Percentiles rank a stretch among this genome's conserved stretches.
These are phyloP conservation scores for Limnothrissa miodon DNA, from an alignment of 2,113 vertebrate species.

Conservation along the genomic window DNA sequence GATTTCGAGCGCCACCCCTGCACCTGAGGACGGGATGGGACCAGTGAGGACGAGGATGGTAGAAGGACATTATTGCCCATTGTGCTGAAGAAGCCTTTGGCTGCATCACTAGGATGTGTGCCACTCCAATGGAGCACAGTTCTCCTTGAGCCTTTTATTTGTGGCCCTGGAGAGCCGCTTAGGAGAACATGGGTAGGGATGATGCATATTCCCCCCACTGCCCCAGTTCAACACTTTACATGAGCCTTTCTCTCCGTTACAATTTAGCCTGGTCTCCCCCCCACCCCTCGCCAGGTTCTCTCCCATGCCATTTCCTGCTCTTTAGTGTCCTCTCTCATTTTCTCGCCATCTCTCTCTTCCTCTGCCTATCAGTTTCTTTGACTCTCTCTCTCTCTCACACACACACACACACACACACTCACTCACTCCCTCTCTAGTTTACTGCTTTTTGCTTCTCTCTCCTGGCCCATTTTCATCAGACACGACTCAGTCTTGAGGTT, in stretches of 20 bases:
- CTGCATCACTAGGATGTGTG: background rate
- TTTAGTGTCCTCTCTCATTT: conserved; percentile 21
- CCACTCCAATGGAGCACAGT: background rate
- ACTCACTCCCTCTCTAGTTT: too few species aligned
- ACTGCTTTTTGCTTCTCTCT: background rate
- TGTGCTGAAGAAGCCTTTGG: background rate
- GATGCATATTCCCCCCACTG: conserved; percentile 26
- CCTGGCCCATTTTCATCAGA: background rate
- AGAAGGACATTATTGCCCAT: background rate
- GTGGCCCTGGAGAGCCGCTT: conserved; percentile 51
- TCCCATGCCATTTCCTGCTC: background rate
- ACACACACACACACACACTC: too few species aligned
- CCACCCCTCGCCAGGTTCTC: background rate
- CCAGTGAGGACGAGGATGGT: background rate
- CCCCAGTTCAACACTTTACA: conserved; percentile 37
- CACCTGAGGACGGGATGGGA: background rate
- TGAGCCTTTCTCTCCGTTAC: conserved; percentile 21
- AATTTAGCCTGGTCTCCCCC: background rate
- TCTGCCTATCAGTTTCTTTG: background rate
- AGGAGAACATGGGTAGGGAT: conserved; percentile 55
- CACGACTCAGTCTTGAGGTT: conserved; percentile 46
- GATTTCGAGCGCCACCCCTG: background rate
- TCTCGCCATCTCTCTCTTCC: conserved; percentile 3
- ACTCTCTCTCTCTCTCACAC: background rate
- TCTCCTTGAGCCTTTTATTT: conserved; percentile 12